Percentiles rank a stretch among this genome's conserved stretches.
Evolutionary conservation across 2,888 invertebrate species (phyloP).

Genomic region (Lacanobia wlatinum): DNA sequence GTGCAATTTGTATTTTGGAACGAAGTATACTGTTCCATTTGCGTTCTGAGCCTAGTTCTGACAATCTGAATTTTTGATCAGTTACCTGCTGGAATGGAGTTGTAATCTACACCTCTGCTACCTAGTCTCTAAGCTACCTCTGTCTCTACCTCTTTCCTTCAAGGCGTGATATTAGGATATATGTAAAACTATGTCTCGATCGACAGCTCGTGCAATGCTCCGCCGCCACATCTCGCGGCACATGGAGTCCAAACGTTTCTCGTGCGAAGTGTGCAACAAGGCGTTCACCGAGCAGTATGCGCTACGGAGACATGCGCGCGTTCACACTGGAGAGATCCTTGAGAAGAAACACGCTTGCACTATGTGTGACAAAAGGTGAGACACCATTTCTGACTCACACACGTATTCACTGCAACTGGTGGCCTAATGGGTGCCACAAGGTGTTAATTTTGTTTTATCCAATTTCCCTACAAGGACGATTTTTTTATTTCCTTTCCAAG

Average conservation of each 20-base stretch:
- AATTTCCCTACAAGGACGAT: too few species aligned
- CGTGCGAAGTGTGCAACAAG: constrained; percentile 88
- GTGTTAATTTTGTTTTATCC: too few species aligned
- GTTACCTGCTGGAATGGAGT: too few species aligned
- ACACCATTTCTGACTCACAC: not conserved
- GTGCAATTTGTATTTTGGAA: not conserved
- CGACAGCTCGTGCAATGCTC: constrained; percentile 69
- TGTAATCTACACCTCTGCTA: too few species aligned
- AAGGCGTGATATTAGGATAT: not conserved
- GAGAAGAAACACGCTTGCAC: constrained; percentile 88
- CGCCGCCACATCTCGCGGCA: constrained; percentile 90
- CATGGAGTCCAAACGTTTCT: constrained; percentile 87
- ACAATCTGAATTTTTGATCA: too few species aligned
- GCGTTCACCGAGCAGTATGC: constrained; percentile 89
- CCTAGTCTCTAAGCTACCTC: too few species aligned
- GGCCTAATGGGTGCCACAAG: not conserved
- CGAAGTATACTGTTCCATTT: too few species aligned
- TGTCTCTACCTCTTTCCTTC: too few species aligned
- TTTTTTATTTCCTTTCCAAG: too few species aligned
- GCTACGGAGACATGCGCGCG: constrained; percentile 87
- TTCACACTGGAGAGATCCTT: constrained; percentile 87
- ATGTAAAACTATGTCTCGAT: not conserved
- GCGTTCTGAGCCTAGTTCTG: not conserved
- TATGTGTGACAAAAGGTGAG: constrained; percentile 87
- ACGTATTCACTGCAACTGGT: not conserved